phyloP scores from a whole-genome alignment of 2,888 invertebrate genomes.

The Megamerina dolium region DNA sequence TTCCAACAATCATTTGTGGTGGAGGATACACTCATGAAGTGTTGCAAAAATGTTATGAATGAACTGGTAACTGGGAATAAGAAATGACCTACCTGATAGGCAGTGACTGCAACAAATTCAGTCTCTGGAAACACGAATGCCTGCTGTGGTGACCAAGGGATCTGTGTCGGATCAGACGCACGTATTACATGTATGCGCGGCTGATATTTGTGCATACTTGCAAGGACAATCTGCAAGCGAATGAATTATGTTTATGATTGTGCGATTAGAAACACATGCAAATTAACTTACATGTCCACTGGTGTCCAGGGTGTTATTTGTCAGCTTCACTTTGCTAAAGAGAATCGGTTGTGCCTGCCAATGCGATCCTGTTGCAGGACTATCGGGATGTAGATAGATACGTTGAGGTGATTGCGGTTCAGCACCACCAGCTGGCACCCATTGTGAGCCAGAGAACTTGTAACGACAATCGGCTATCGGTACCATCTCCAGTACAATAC shows the following conservation, averaged over 20 bases:
- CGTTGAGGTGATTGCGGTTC: conserved; percentile 73
- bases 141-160: conserved; percentile 66
- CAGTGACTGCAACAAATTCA: conserved; percentile 94
- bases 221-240: conserved; percentile 68
- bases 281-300: conserved; percentile 70
- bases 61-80: no score
- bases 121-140: conserved; percentile 71
- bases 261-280: no score
- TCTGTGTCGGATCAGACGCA: conserved; percentile 64
- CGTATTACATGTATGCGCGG: conserved; percentile 82
- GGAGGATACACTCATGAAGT: background rate
- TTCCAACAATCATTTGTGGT: background rate
- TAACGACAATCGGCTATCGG: conserved; percentile 71
- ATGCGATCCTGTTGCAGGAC: conserved; percentile 76
- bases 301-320: conserved; percentile 76
- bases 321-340: conserved; percentile 80
- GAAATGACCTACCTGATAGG: conserved; percentile 71
- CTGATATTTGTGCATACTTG: conserved; percentile 97
- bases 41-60: no score
- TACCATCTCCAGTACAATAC: conserved; percentile 72
- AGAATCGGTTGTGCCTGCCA: conserved; percentile 80
- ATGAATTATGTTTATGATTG: no score
- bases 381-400: conserved; percentile 80
- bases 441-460: conserved; percentile 77
- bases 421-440: conserved; percentile 82